These are phyloP conservation scores for Macrostomum lignano DNA, from an alignment of 1,140 invertebrate genomes.

Conservation along the genomic window DNA sequence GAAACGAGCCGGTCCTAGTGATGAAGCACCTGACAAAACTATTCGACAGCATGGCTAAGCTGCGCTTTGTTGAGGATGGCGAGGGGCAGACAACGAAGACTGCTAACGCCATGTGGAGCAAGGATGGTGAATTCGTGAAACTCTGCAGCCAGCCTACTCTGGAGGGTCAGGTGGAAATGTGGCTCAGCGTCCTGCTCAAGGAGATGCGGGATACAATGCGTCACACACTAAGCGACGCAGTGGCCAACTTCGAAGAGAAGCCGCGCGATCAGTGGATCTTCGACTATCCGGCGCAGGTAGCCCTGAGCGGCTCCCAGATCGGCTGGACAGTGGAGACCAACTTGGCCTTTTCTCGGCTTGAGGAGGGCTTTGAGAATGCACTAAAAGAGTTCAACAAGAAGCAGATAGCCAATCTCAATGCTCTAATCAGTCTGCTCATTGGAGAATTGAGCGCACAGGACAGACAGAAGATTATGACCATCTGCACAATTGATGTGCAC, in stretches of 20 bases:
- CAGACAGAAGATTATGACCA: constrained; percentile 87
- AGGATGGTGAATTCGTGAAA: constrained; percentile 70
- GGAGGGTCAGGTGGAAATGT: constrained; percentile 55
- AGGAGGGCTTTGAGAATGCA: constrained; percentile 80
- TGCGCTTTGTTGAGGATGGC: no score
- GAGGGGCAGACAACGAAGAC: constrained; percentile 29
- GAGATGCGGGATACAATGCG: constrained; percentile 50
- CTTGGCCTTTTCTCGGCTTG: constrained; percentile 49
- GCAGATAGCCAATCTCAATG: constrained; percentile 62
- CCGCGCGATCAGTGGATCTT: constrained; percentile 73
- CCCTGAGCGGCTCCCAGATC: constrained; percentile 71
- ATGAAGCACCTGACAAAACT: constrained; percentile 6
- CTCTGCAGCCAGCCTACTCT: constrained; percentile 45
- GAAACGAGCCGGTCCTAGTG: constrained; percentile 44
- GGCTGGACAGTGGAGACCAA: constrained; percentile 90
- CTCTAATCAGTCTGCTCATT: constrained; percentile 54
- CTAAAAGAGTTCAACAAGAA: constrained; percentile 84
- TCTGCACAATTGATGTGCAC: constrained; percentile 76
- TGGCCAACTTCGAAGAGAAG: constrained; percentile 63
- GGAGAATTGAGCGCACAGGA: constrained; percentile 60
- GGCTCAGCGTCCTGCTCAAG: constrained; percentile 55
- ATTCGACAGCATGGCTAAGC: constrained; percentile 5
- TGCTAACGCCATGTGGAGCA: constrained; percentile 57
- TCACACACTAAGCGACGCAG: constrained; percentile 53
- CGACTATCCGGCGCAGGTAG: constrained; percentile 51